Percentiles rank a stretch among this genome's conserved stretches.
Conservation (phyloP, 2,113 vertebrate genomes). For the Potamarius usumacintae region DNA sequence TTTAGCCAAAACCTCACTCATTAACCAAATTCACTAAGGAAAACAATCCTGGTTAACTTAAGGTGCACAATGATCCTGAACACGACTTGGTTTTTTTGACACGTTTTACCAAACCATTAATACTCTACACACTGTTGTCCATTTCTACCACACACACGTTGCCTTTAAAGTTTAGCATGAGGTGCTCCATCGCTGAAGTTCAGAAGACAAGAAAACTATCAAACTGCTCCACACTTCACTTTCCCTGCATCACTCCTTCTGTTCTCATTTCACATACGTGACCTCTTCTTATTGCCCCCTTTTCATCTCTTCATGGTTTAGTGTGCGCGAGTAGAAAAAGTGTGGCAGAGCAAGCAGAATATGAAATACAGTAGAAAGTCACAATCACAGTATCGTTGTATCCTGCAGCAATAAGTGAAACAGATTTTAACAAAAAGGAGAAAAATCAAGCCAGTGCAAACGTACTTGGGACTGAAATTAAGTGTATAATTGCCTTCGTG, state of each 20-base stretch:
- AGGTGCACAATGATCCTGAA: slow-evolving; percentile 68
- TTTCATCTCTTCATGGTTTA: background rate
- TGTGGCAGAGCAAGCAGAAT: slow-evolving; percentile 21
- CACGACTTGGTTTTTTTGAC: slow-evolving; percentile 27
- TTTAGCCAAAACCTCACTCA: background rate
- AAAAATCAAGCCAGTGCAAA: slow-evolving; percentile 34
- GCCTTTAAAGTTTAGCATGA: background rate
- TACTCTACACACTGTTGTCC: background rate
- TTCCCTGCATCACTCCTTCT: background rate
- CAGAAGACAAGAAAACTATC: background rate
- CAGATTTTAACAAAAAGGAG: slow-evolving; percentile 1
- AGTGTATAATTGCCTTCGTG: slow-evolving; percentile 13
- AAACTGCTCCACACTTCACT: background rate
- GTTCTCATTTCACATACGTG: background rate
- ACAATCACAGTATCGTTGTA: slow-evolving; percentile 62
- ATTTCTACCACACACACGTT: background rate
- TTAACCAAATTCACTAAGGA: background rate
- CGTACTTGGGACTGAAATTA: background rate
- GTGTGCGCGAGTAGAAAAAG: slow-evolving; percentile 17
- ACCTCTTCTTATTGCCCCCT: background rate
- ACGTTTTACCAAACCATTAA: slow-evolving; percentile 29
- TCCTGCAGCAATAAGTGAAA: slow-evolving; percentile 50
- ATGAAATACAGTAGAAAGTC: slow-evolving; percentile 66
- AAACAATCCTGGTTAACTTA: slow-evolving; percentile 44
- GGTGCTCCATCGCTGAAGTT: slow-evolving; percentile 3